Base-by-base conservation (phyloP, 2,888 invertebrate genomes). In the Leuctra nigra region DNA sequence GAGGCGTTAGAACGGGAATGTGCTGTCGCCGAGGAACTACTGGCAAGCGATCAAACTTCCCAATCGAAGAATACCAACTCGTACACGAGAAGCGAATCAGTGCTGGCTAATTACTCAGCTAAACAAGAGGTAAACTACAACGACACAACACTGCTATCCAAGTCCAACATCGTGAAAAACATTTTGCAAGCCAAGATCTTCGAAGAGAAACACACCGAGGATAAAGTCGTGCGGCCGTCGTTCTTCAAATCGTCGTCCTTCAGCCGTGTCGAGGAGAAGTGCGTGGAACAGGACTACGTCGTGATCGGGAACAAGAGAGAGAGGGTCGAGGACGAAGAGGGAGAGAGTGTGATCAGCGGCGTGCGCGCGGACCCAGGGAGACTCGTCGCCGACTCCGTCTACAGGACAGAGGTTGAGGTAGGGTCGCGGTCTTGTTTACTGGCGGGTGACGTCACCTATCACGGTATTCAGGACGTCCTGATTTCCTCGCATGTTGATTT, bases 341-440 rank as follows among this genome's bases (percentile, higher is more conserved):
- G 13, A 9, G 46, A 9, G 24, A 52, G 57, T 35, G 57, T 55
- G 13, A 56, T 60, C 13, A 56, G 58, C 4, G 20, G 56, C 11
- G 58, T 60, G 1, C 36, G 53, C 35, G 58, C 60, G 25, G 56
- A 56, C 44, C 58, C 60, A 14, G 60, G 58, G 14, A 53, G 58
- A n/a, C 55, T 54, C 20, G 24, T 60, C 1, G 53, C 53, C 3
- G 46, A 56, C 18, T 54, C 33, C 4, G 29, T 58, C 11, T 60
- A 59, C 39, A 50, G 60, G 35, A 61, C 60, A 14, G 61, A 61
- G 13, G 33, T 61, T 18, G 60, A 61, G 58, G 60, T 58, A 57
- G 6, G 36, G 11, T n/a, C n/a, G n/a, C n/a, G n/a, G n/a, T n/a
- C n/a, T n/a, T n/a, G n/a, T n/a, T n/a, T n/a, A n/a, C n/a, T n/a